Conservation (phyloP, 2,797 vertebrate species). For the Enteromius radiatus region DNA sequence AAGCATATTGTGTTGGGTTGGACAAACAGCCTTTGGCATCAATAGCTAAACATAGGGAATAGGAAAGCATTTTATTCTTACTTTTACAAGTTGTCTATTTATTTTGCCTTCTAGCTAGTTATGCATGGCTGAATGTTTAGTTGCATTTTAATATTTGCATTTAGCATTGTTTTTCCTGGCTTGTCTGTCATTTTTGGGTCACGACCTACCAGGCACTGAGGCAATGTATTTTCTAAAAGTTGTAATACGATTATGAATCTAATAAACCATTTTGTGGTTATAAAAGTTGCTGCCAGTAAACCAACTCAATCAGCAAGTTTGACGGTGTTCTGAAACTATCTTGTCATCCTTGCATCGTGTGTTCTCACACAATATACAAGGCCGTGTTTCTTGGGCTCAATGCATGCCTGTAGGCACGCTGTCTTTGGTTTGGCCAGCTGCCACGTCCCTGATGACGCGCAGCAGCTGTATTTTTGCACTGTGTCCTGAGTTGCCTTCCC, state of each 20-base stretch:
- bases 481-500: conserved; percentile 80
- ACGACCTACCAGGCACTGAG: neutral
- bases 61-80: neutral
- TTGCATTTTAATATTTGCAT: neutral
- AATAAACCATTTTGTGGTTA: neutral
- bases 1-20: neutral
- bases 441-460: conserved; percentile 75
- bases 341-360: conserved; percentile 44
- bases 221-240: neutral
- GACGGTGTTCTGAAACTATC: neutral
- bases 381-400: conserved; percentile 60
- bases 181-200: neutral
- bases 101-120: neutral
- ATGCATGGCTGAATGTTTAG: neutral
- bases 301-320: neutral
- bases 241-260: neutral
- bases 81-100: neutral
- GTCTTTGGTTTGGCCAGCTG: conserved; percentile 73
- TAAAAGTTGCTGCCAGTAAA: neutral
- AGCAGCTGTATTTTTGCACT: conserved; percentile 79
- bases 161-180: neutral
- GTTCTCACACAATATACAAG: conserved; percentile 72
- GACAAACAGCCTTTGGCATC: neutral
- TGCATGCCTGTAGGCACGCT: conserved; percentile 66
- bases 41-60: neutral